Base-by-base conservation (phyloP, 2,113 vertebrate species). In the Corynorhinus townsendii region DNA sequence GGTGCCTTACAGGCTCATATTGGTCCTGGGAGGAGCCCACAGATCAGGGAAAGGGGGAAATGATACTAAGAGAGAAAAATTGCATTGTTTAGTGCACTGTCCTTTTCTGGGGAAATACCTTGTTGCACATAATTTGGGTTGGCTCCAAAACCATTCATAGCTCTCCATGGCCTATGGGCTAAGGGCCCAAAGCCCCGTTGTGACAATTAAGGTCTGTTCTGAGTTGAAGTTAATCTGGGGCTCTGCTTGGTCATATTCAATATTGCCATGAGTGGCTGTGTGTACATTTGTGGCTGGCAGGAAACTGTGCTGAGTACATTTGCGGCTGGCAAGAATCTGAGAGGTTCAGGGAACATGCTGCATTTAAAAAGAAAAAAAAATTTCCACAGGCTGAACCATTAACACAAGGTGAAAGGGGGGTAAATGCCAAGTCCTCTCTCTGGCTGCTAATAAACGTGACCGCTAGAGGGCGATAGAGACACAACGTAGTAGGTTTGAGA, bases 391-490 rank as follows among this genome's bases (percentile, higher is more conserved):
- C 35, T 79, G 35, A 28, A 54, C 52, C 16, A 3, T 26, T 26
- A 20, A 20, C 22, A 26, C 22, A 26, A 66, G n/a, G 43, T 20
- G 62, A 54, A 83, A 56, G 49, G 10, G 7, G 26, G 64, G 8
- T 52, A 22, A 20, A n/a, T 20, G 5, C n/a, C 1, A 75, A 52
- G n/a, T 24, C 6, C 28, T 91, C 38, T 2, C 69, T 11, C 43
- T 47, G 71, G 66, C 92, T 89, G 94, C 95, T 94, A 92, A 91
- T 19, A 77, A 52, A 45, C 26, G 4, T 0, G 7, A 56, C 56
- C 96, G 64, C 93, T 43, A 95, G 96, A 76, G 91, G 93, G 96
- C 91, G 2, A 54, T 68, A 90, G 85, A 90, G 54, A 85, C 91
- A 24, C 26, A 24, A 24, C 0, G 33, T 10, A 76, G 54, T 9